A percentile compares a stretch with the other conserved stretches of the same genome.
Evolutionary conservation across 2,797 vertebrate genomes (phyloP).

Genomic region (Malurus splendens): DNA sequence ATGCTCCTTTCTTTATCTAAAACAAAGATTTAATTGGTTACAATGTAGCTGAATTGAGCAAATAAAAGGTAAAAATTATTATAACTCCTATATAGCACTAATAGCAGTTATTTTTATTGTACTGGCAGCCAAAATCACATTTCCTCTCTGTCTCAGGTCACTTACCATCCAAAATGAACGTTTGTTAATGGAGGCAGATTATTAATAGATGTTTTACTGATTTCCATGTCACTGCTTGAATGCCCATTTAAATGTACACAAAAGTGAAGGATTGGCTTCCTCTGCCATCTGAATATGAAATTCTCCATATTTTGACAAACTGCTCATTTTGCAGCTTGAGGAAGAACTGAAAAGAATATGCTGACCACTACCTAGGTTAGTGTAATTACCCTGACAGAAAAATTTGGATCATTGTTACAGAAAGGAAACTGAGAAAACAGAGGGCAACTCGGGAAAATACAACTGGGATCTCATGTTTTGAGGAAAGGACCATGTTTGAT

Average conservation of each 20-base stretch:
- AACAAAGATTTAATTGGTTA: constrained; percentile 57
- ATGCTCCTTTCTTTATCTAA: constrained; percentile 46
- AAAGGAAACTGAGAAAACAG: constrained; percentile 21
- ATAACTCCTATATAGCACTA: constrained; percentile 36
- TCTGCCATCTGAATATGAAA: constrained; percentile 6
- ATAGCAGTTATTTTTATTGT: constrained; percentile 62
- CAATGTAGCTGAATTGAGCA: constrained; percentile 53
- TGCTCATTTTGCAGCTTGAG: constrained; percentile 28
- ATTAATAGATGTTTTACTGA: constrained; percentile 60
- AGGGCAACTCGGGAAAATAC: background rate
- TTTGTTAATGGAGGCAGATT: constrained; percentile 68
- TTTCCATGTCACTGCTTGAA: constrained; percentile 49
- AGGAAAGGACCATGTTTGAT: background rate
- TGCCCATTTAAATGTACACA: constrained; percentile 25
- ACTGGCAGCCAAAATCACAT: constrained; percentile 67
- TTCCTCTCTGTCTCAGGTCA: constrained; percentile 64
- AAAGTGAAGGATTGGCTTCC: constrained; percentile 28
- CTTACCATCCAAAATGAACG: constrained; percentile 65
- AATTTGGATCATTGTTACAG: background rate
- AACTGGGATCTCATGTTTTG: background rate
- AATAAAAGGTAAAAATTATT: constrained; percentile 70
- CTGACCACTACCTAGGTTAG: constrained; percentile 22
- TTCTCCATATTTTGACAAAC: constrained; percentile 45
- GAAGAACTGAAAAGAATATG: constrained; percentile 22
- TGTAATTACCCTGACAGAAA: constrained; percentile 7